Evolutionary conservation across 2,797 vertebrate species (phyloP), one percentile per base, ranked within the genome.

Genomic region (Momotus momota): DNA sequence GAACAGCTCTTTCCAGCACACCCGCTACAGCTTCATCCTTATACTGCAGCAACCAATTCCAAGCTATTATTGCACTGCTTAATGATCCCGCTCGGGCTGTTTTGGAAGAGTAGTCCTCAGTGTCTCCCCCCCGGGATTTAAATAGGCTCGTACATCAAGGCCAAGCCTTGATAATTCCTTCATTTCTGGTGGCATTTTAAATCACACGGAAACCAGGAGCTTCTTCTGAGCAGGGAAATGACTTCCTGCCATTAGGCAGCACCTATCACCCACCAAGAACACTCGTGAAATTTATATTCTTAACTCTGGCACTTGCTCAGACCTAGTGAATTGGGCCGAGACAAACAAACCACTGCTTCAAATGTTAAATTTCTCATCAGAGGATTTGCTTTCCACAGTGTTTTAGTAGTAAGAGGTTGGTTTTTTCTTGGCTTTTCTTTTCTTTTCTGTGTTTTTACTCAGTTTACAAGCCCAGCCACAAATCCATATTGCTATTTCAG

Each of bases 61-160:
- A 94, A 33, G 86, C 93, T 92, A 94, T 97, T 96, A 97, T 85
- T 91, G 85, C 88, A 41, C 81, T 97, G 97, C 80, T 97, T 97
- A 97, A 97, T 97, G 97, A 96, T 80, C 96, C 97, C 4, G 23
- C 60, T 88, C 93, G 78, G 95, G 91, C 93, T 95, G 97, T 43
- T 96, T 96, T 96, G 96, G 97, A 97, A 97, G 96, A 97, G 92
- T 66, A 90, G 95, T 93, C 92, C 93, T 94, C 81, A 94, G 92
- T 15, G 84, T 95, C 90, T 96, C 92, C 97, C 94, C 86, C 96
- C 94, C 93, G 95, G 94, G 95, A 84, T 97, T 97, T 95, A 90
- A 97, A 96, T 96, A 80, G 96, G 88, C 96, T 97, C 86, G 65
- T 97, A 91, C 88, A 95, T 97, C 97, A 97, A 93, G 92, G 95